Evolutionary conservation across 37 sponge, comb jelly and placozoan species (phyloP), one percentile per base, ranked within the genome.

Genomic region (Petrosia ficiformis): DNA sequence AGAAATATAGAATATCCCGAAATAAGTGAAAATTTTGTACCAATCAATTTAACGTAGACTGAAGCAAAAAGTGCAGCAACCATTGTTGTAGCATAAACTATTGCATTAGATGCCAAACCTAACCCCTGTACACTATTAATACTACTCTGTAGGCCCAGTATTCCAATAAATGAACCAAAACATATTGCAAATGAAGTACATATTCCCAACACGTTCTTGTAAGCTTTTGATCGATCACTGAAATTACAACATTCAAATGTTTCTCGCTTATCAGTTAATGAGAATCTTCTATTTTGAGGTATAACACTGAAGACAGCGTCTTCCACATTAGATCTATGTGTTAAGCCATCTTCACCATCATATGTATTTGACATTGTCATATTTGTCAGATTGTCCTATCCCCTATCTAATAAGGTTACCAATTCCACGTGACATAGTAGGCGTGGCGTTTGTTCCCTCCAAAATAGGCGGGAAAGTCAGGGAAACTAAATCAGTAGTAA

Each of bases 91-190:
- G 36, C 81, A 39, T 80, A 77, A 19, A 80, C 59, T 21, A 80
- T 65, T 26, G 74, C 14, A 11, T 76, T 60, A 26, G 75, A 80
- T 8, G 42, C 34, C 35, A 58, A 30, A n/a, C 81, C 81, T 3
- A 71, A 29, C 30, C 76, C 44, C 8, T 36, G 39, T 3, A 42
- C 71, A 22, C 4, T 2, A 39, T 77, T 80, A n/a, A 80, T 22
- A 34, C 74, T 76, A 8, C 59, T 77, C 73, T 80, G 81, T 4
- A 80, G 74, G 39, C 29, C 44, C 61, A 76, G 81, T 11, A 80
- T 22, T 19, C 70, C 70, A 16, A 68, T 16, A 38, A 39, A 68
- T 21, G 70, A 36, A 22, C 70, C 38, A 34, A 38, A 68, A 28
- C 28, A 28, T 6, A 39, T 10, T 21, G 38, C 28, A 38, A 36